These are phyloP conservation scores for Hyles lineata DNA, from an alignment of 2,888 invertebrate species.

Conservation along the genomic window DNA sequence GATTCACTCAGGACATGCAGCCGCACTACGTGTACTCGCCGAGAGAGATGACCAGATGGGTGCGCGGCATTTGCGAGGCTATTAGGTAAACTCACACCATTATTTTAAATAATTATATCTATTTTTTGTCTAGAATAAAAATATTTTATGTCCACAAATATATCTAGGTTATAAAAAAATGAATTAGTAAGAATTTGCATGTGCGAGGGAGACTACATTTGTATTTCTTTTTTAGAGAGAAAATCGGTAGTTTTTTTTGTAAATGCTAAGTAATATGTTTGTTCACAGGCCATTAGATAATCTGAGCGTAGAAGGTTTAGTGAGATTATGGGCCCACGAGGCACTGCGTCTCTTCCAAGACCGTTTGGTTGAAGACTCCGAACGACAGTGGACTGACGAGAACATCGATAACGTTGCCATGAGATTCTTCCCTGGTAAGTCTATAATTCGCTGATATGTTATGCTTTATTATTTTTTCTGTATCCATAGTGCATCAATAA, in stretches of 20 bases:
- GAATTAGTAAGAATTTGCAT: too few relatives aligned
- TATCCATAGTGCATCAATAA: too few relatives aligned
- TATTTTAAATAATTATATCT: too few relatives aligned
- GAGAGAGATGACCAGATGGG: constrained; percentile 99
- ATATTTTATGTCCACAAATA: too few relatives aligned
- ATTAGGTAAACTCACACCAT: constrained; percentile 83
- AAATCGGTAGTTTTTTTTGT: too few relatives aligned
- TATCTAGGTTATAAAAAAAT: too few relatives aligned
- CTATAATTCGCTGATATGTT: not conserved
- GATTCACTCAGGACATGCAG: constrained; percentile 99
- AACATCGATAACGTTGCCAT: constrained; percentile 96
- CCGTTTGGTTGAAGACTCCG: constrained; percentile 96
- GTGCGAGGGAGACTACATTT: too few relatives aligned
- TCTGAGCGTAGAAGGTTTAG: constrained; percentile 96
- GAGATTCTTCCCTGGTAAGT: constrained; percentile 95
- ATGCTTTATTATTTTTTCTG: too few relatives aligned
- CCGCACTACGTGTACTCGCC: constrained; percentile 99
- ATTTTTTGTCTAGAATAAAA: too few relatives aligned
- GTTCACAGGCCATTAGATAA: constrained; percentile 93
- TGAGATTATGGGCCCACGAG: constrained; percentile 99
- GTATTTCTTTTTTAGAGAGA: too few relatives aligned
- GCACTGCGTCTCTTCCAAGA: constrained; percentile 98
- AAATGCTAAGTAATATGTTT: not conserved
- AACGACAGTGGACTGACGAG: constrained; percentile 99
- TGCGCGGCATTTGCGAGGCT: constrained; percentile 99